Percentiles rank a stretch among this genome's conserved stretches.
phyloP scores from a whole-genome alignment of 2,797 vertebrate genomes.

The Pipistrellus nathusii region DNA sequence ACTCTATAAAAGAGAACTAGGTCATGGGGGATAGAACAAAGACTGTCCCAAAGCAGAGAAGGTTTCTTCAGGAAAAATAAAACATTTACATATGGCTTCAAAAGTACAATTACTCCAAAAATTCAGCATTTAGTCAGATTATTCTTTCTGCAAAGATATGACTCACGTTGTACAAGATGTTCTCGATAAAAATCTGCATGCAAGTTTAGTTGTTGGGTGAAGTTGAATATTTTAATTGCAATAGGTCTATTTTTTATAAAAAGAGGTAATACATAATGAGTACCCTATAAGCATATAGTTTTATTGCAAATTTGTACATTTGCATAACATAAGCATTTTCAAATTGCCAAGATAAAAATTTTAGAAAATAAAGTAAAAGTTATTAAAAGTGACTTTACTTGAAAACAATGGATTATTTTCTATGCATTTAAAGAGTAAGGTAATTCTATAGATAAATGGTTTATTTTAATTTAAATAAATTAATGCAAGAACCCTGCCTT shows the following conservation, averaged over 20 bases:
- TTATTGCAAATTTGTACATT: neutral
- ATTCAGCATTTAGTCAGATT: constrained; percentile 40
- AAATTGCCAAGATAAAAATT: neutral
- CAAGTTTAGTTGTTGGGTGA: neutral
- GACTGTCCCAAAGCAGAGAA: neutral
- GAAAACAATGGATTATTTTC: neutral
- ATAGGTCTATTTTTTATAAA: neutral
- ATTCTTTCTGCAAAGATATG: constrained; percentile 21
- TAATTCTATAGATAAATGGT: neutral
- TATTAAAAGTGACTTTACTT: neutral
- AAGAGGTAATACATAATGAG: neutral
- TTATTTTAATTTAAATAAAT: neutral
- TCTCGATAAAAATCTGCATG: constrained; percentile 37
- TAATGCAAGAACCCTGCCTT: neutral
- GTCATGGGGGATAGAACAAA: neutral
- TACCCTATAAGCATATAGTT: neutral
- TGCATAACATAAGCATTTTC: neutral
- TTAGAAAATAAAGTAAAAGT: neutral
- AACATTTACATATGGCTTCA: constrained; percentile 5
- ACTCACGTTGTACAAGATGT: neutral
- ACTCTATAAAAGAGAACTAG: constrained; percentile 19
- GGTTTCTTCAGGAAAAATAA: neutral
- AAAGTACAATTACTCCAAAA: constrained; percentile 39
- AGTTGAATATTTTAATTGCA: constrained; percentile 44
- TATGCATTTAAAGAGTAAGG: constrained; percentile 3